A percentile compares a stretch with the other conserved stretches of the same genome.
Evolutionary conservation across 2,113 vertebrate species (phyloP).

Genomic region (Callorhinus ursinus): DNA sequence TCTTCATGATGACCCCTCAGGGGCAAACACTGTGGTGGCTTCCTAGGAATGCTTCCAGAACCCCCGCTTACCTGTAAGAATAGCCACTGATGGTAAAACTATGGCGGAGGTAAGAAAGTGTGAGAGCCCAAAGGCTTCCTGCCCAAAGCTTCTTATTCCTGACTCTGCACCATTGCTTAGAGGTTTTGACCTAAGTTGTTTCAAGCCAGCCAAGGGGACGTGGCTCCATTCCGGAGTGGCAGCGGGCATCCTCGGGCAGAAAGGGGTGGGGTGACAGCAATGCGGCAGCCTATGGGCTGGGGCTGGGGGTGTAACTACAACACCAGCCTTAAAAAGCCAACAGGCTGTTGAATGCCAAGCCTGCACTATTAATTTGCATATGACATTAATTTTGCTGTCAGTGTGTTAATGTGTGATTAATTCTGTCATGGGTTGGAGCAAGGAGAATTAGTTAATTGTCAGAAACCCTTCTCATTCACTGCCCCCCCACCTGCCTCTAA

Average conservation of each 20-base stretch:
- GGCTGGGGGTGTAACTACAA: neutral
- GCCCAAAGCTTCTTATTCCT: neutral
- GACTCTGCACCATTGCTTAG: neutral
- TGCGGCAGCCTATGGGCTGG: neutral
- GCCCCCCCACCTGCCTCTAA: neutral
- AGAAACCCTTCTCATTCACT: conserved; percentile 79
- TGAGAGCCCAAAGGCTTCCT: neutral
- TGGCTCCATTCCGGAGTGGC: neutral
- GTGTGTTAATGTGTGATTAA: conserved; percentile 83
- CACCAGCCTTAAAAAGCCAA: conserved; percentile 67
- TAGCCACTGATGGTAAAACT: neutral
- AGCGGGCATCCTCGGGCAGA: neutral
- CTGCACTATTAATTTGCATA: conserved; percentile 89
- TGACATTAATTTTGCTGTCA: conserved; percentile 85
- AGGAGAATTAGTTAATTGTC: conserved; percentile 82
- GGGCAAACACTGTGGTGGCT: neutral
- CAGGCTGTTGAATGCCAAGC: conserved; percentile 80
- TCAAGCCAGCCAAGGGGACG: neutral
- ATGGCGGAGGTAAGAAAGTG: fast-evolving
- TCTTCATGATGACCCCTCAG: neutral
- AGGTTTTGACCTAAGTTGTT: neutral
- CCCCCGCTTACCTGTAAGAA: neutral
- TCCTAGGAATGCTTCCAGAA: neutral
- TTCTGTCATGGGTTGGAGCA: conserved; percentile 82
- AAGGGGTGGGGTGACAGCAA: neutral